These are phyloP conservation scores for Protodeltote pygarga DNA, from an alignment of 2,888 invertebrate genomes.

Conservation along the genomic window DNA sequence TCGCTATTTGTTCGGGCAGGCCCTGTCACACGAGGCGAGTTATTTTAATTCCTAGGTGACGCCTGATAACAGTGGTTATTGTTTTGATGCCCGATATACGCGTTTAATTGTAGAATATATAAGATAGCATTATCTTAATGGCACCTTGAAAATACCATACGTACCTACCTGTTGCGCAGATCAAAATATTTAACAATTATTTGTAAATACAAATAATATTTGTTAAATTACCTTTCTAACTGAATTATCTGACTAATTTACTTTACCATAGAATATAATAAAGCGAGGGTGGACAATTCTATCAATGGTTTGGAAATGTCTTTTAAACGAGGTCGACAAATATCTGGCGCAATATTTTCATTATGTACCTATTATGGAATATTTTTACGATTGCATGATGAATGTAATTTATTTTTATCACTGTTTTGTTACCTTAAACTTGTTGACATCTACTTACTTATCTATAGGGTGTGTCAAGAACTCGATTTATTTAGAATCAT, in stretches of 20 bases:
- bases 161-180: constrained; percentile 1
- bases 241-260: too few relatives aligned
- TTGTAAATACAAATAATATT: background rate
- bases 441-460: constrained; percentile 56
- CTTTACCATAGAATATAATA: too few relatives aligned
- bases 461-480: constrained; percentile 52
- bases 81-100: constrained; percentile 38
- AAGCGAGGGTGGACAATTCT: too few relatives aligned
- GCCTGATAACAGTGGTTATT: constrained; percentile 38
- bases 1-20: constrained; percentile 14
- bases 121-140: constrained; percentile 41
- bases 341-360: background rate
- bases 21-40: constrained; percentile 12
- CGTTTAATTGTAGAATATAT: constrained; percentile 20
- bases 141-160: constrained; percentile 13
- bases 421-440: constrained; percentile 55
- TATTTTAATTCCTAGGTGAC: constrained; percentile 37
- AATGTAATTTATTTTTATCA: constrained; percentile 33
- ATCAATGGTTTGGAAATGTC: too few relatives aligned
- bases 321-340: too few relatives aligned
- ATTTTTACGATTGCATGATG: constrained; percentile 37
- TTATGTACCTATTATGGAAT: constrained; percentile 39
- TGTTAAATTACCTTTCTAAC: background rate
- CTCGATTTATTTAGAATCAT: constrained; percentile 27
- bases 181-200: constrained; percentile 8